Evolutionary conservation across 2,113 vertebrate species (phyloP), one percentile per base, ranked within the genome.

Genomic region (Dicerorhinus sumatrensis): DNA sequence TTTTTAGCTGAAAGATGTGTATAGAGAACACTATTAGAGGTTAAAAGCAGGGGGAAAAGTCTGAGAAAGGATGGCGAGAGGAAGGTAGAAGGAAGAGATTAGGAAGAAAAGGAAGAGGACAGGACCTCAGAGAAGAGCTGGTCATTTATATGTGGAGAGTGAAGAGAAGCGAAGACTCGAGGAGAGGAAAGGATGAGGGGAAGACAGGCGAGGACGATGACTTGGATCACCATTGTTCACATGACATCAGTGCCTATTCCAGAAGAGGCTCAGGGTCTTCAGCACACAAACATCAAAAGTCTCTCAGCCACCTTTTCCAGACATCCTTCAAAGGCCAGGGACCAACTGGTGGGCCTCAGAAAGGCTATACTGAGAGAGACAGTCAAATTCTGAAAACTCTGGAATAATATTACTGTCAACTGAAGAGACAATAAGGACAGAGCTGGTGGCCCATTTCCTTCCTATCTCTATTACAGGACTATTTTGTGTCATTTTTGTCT

Each of bases 111-210:
- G 21, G 29, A 60, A 54, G 12, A 20, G 8, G 14, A 29, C 51
- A 84, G 25, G 20, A 36, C 36, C 18, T n/a, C 8, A 33, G 72
- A 29, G 25, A 29, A 21, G 17, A 46, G 6, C 25, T 14, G 14
- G 9, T 8, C 46, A 29, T 31, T 72, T 20, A 17, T 20, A 73
- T 1, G 8, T 31, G 21, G 9, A 42, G 23, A 42, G 39, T 51
- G 12, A 51, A 6, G 10, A 33, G 69, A 20, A 39, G 36, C 29
- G 46, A 6, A 23, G 16, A 18, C 0, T 33, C 0, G 23, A 23
- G 17, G 31, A 29, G 2, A 58, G 11, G 27, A 33, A 8, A 11
- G 2, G 1, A 1, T 1, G 7, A 82, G 46, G 8, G n/a, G 39
- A 51, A 31, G 58, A 42, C 3, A 62, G 14, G 33, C 7, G 6